Percentiles rank a stretch among this genome's conserved stretches.
Evolutionary conservation across 2,113 vertebrate species (phyloP).

Genomic region (Charadrius vociferus): DNA sequence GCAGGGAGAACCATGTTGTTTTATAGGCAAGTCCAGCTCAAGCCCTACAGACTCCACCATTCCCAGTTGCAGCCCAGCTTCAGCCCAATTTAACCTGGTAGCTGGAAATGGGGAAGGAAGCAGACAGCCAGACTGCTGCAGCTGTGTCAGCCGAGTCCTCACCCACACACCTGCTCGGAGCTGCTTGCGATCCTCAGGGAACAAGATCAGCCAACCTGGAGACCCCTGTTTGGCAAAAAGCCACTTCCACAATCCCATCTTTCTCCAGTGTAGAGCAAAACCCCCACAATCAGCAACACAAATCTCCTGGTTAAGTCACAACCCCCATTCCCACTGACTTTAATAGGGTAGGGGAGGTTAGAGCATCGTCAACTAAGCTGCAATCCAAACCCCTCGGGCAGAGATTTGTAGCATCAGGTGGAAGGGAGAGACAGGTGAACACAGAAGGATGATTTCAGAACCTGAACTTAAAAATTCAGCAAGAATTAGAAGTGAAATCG

Average conservation of each 20-base stretch:
- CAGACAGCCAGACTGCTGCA: background rate
- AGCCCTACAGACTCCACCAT: background rate
- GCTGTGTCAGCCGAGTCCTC: background rate
- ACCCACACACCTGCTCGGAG: background rate
- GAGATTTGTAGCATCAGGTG: background rate
- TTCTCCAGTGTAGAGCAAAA: background rate
- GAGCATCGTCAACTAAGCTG: background rate
- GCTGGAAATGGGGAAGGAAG: background rate
- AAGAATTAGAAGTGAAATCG: background rate
- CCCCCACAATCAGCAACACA: background rate
- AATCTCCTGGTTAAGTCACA: background rate
- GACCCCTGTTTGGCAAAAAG: background rate
- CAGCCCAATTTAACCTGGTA: background rate
- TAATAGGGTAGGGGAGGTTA: background rate
- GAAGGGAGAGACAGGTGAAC: background rate
- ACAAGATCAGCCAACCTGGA: background rate
- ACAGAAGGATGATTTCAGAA: background rate
- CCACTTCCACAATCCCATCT: background rate
- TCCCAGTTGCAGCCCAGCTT: background rate
- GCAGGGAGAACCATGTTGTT: background rate
- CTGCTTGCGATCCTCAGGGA: background rate
- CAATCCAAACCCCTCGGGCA: background rate
- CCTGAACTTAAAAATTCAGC: background rate
- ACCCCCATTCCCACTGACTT: background rate
- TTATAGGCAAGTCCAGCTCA: background rate